Base-by-base conservation (phyloP, 2,113 vertebrate genomes). In the Bubo scandiacus region DNA sequence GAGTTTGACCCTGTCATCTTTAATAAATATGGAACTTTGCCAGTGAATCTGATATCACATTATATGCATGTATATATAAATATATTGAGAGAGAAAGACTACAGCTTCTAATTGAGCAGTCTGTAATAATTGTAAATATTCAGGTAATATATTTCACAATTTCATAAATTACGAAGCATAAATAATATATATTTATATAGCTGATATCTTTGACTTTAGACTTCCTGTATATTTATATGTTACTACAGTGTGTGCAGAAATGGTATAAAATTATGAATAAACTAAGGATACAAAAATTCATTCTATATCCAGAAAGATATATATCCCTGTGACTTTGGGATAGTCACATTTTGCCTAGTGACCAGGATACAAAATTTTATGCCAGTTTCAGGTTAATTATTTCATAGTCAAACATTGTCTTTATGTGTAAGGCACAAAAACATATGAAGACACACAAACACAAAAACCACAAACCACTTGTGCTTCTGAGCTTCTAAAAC, bases 401-500 rank as follows among this genome's bases (percentile, higher is more conserved):
- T 74, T 57, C 22, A 62, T 63, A 74, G 43, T 40, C 15, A 80
- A 87, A 79, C 6, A 29, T 61, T 80, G 27, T 67, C 54, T 87
- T 77, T 36, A 32, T 17, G 18, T 54, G n/a, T 36, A 86, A 84
- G 22, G 38, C 40, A 80, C 25, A 81, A 81, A 82, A 90, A 20
- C 11, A 51, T 40, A 40, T 10, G 73, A 51, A 75, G 42, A 51
- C 29, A 2, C 26, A 65, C 6, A 87, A 2, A 58, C 23, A 51
- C 5, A 49, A 42, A 66, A 21, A 11, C 55, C 40, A 67, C 29
- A 92, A 57, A 81, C 4, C 19, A 42, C 10, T 86, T 2, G 0
- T 36, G 15, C 15, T 94, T 88, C 79, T 94, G 62, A 94, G 57
- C 38, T 84, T 91, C 32, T 89, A 62, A 94, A 97, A 68, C 38